These are phyloP conservation scores for Zosterops hypoxanthus DNA, from an alignment of 2,113 vertebrate species.

Conservation along the genomic window DNA sequence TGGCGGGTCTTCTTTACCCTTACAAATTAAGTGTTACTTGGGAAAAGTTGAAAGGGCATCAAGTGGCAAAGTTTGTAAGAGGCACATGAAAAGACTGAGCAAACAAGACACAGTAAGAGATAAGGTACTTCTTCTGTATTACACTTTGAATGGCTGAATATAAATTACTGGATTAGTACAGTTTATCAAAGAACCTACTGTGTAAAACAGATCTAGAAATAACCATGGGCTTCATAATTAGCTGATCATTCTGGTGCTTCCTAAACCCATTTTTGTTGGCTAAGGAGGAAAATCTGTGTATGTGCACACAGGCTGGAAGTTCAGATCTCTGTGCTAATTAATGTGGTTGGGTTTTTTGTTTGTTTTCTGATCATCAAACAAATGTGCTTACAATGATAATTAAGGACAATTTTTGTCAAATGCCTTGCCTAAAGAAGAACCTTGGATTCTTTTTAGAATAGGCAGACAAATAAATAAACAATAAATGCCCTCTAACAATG, in stretches of 20 bases:
- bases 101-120: constrained; percentile 33
- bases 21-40: constrained; percentile 23
- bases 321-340: background rate
- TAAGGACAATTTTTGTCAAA: background rate
- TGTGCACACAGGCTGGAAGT: background rate
- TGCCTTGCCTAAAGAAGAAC: background rate
- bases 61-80: background rate
- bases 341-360: background rate
- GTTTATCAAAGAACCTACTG: background rate
- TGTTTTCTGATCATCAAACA: background rate
- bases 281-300: background rate
- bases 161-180: constrained; percentile 36
- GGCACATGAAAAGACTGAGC: background rate
- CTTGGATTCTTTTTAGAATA: background rate
- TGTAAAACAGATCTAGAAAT: constrained; percentile 9
- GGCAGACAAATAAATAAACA: background rate
- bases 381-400: background rate
- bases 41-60: background rate
- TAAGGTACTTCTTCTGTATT: constrained; percentile 3
- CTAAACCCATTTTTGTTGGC: background rate
- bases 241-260: background rate
- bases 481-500: background rate
- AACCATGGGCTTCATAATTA: constrained; percentile 16
- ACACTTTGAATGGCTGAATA: constrained; percentile 26
- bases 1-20: background rate